phyloP scores from a whole-genome alignment of 2,888 invertebrate species.

The Drosophila rubida region DNA sequence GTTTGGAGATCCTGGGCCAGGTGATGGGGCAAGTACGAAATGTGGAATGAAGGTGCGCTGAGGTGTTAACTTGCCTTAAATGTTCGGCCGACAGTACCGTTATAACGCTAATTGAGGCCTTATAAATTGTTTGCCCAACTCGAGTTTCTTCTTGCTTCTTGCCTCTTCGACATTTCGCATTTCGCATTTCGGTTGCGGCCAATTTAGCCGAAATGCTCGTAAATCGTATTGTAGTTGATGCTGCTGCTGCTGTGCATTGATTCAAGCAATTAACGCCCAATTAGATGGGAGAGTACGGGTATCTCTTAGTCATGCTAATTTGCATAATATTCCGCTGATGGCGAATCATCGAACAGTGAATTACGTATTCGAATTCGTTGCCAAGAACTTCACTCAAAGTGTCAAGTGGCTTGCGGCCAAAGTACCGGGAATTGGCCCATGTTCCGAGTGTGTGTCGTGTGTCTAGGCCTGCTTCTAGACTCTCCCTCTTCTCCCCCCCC shows the following conservation, averaged over 20 bases:
- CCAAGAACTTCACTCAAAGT: slow-evolving; percentile 56
- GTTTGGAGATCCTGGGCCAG: slow-evolving; percentile 7
- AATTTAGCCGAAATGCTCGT: slow-evolving; percentile 45
- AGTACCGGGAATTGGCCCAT: neutral
- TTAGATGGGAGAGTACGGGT: slow-evolving; percentile 43
- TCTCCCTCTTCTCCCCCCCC: neutral
- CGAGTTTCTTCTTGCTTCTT: slow-evolving; percentile 7
- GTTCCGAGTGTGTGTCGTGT: neutral
- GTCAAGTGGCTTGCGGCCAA: slow-evolving; percentile 62
- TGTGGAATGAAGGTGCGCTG: slow-evolving; percentile 47
- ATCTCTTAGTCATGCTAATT: slow-evolving; percentile 40
- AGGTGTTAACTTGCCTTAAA: slow-evolving; percentile 75
- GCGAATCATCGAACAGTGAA: slow-evolving; percentile 20
- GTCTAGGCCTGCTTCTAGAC: slow-evolving; percentile 14
- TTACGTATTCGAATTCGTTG: slow-evolving; percentile 24
- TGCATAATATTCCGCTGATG: slow-evolving; percentile 42
- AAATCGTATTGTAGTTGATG: slow-evolving; percentile 30
- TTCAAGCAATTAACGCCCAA: slow-evolving; percentile 72
- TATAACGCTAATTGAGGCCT: slow-evolving; percentile 72
- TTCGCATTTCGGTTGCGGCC: slow-evolving; percentile 14
- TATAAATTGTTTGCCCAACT: slow-evolving; percentile 57
- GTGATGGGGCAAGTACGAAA: neutral
- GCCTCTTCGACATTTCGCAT: too few relatives aligned
- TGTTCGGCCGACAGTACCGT: slow-evolving; percentile 56
- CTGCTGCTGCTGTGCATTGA: slow-evolving; percentile 48